Conservation (phyloP, 1,140 invertebrate genomes). For the Andrena cerasifolii region DNA sequence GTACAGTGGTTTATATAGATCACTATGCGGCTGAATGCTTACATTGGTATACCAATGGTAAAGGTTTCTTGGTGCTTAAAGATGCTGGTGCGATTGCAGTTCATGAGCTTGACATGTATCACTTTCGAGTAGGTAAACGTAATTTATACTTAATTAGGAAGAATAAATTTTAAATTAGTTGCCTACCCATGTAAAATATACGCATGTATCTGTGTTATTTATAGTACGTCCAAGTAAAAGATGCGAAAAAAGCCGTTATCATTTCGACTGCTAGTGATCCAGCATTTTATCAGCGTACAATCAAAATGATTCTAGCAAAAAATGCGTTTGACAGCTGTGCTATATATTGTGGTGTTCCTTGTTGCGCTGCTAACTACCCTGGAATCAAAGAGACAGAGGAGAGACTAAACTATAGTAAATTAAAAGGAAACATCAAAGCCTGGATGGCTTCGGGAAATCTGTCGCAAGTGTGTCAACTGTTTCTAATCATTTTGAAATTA, state of each 20-base stretch:
- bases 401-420: constrained; percentile 75
- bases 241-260: constrained; percentile 82
- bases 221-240: constrained; percentile 75
- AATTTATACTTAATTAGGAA: constrained; percentile 3
- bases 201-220: no score
- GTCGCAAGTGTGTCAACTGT: constrained; percentile 62
- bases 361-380: constrained; percentile 45
- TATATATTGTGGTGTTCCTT: constrained; percentile 80
- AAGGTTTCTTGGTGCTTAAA: constrained; percentile 76
- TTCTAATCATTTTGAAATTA: constrained; percentile 23
- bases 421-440: constrained; percentile 80
- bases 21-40: constrained; percentile 82
- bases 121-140: constrained; percentile 74
- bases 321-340: constrained; percentile 83
- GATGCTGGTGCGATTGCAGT: constrained; percentile 82
- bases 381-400: constrained; percentile 60
- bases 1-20: constrained; percentile 84
- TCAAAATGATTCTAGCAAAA: constrained; percentile 82
- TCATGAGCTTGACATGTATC: constrained; percentile 83
- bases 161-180: no score
- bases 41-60: constrained; percentile 84
- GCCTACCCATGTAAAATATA: no score
- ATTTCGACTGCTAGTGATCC: constrained; percentile 81
- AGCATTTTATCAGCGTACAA: constrained; percentile 79
- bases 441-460: constrained; percentile 84